These are phyloP conservation scores for Acanthacorydalis orientalis DNA, from an alignment of 2,888 invertebrate species.

Conservation along the genomic window DNA sequence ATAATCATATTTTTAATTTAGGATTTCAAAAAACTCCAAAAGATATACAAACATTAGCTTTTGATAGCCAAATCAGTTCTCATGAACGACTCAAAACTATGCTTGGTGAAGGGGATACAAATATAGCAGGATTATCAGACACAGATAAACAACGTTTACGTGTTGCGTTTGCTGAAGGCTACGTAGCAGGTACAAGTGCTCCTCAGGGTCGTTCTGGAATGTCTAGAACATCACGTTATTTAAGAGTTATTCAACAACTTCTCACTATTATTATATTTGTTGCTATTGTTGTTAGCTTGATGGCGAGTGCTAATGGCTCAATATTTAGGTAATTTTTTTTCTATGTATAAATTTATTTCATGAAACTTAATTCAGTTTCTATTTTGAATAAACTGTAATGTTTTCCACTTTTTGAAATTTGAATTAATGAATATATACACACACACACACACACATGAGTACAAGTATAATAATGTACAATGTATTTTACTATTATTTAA, in stretches of 20 bases:
- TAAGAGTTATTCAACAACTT: constrained; percentile 59
- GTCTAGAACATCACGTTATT: constrained; percentile 37
- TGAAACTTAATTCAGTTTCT: no score
- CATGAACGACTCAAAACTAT: constrained; percentile 28
- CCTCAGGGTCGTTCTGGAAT: constrained; percentile 23
- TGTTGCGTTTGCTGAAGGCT: constrained; percentile 85
- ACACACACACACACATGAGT: no score
- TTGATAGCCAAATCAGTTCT: not conserved
- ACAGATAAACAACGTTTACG: constrained; percentile 59
- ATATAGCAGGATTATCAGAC: constrained; percentile 12
- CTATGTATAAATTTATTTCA: no score
- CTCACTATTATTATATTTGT: constrained; percentile 56
- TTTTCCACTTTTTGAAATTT: no score
- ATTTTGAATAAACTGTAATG: no score
- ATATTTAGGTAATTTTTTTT: constrained; percentile 40
- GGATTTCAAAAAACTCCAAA: not conserved
- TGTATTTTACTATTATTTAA: no score
- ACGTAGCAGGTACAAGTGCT: constrained; percentile 47
- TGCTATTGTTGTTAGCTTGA: constrained; percentile 56
- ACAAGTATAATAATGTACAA: no score
- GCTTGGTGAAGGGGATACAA: constrained; percentile 26
- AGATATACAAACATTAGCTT: not conserved
- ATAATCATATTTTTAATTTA: not conserved
- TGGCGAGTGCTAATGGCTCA: constrained; percentile 55
- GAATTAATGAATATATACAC: no score